phyloP scores from a whole-genome alignment of 2,888 invertebrate species.

The Apodemia zela region DNA sequence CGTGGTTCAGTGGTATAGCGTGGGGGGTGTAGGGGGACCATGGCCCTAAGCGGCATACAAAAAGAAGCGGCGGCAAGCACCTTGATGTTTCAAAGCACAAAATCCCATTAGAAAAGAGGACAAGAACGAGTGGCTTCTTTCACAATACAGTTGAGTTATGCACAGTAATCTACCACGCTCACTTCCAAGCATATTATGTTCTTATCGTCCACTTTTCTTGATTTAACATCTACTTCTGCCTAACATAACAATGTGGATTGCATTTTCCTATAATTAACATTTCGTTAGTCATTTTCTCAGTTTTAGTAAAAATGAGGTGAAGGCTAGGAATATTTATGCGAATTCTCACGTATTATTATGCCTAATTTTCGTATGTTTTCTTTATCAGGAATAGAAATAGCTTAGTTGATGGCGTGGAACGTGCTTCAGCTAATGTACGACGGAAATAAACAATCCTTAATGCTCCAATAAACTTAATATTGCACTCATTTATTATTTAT shows the following conservation, averaged over 20 bases:
- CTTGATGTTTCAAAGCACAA: too few relatives aligned
- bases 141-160: too few relatives aligned
- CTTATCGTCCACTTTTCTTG: too few relatives aligned
- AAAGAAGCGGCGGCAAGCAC: too few relatives aligned
- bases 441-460: slow-evolving; percentile 16
- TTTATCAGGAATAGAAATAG: slow-evolving; percentile 17
- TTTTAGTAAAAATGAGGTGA: background rate
- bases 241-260: background rate
- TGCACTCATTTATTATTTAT: slow-evolving; percentile 7
- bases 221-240: background rate
- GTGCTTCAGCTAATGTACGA: slow-evolving; percentile 26
- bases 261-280: background rate
- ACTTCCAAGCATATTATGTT: too few relatives aligned
- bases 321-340: background rate
- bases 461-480: slow-evolving; percentile 10
- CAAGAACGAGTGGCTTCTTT: too few relatives aligned
- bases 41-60: too few relatives aligned
- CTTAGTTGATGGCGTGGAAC: slow-evolving; percentile 19
- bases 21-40: too few relatives aligned
- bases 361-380: slow-evolving; percentile 5
- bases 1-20: too few relatives aligned
- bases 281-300: background rate
- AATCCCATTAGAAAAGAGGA: too few relatives aligned
- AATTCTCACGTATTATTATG: slow-evolving; percentile 7
- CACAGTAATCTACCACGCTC: too few relatives aligned